A percentile compares a stretch with the other conserved stretches of the same genome.
These are phyloP conservation scores for Heliconius eleuchia DNA, from an alignment of 1,140 invertebrate species.

Conservation along the genomic window DNA sequence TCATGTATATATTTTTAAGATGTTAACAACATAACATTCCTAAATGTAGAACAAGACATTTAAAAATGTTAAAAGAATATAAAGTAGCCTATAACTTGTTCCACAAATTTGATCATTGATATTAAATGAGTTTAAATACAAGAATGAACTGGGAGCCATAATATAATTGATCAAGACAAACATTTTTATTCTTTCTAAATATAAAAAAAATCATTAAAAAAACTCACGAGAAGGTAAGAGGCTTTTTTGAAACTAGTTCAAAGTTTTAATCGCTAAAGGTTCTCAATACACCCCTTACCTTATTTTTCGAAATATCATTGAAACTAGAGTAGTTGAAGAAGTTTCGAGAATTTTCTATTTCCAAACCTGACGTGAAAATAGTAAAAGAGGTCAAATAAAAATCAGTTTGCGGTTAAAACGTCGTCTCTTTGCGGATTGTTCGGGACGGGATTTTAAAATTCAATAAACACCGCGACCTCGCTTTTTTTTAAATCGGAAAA, in stretches of 20 bases:
- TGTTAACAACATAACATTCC: too few species aligned
- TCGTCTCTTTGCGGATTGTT: slow-evolving; percentile 21
- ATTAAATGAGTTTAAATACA: too few species aligned
- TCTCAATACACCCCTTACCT: slow-evolving; percentile 23
- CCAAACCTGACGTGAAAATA: slow-evolving; percentile 20
- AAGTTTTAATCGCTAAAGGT: slow-evolving; percentile 28
- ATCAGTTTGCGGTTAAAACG: slow-evolving; percentile 18
- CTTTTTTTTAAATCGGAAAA: slow-evolving; percentile 19
- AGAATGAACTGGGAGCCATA: background rate
- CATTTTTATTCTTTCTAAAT: background rate
- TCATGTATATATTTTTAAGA: too few species aligned
- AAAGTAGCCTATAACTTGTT: too few species aligned
- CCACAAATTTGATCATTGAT: too few species aligned
- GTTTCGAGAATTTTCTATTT: slow-evolving; percentile 24
- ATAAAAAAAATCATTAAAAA: background rate
- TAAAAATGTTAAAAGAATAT: too few species aligned
- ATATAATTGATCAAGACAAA: background rate
- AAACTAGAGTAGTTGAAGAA: slow-evolving; percentile 21
- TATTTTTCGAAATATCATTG: slow-evolving; percentile 22
- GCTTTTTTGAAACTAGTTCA: slow-evolving; percentile 19
- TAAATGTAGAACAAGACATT: too few species aligned
- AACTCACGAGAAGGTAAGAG: slow-evolving; percentile 12
- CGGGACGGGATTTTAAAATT: slow-evolving; percentile 27
- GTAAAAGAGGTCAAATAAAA: slow-evolving; percentile 16
- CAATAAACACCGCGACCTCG: slow-evolving; percentile 24